Evolutionary conservation across 64 coral and sea anemone genomes (phyloP).

Genomic region (Acropora tenuis): DNA sequence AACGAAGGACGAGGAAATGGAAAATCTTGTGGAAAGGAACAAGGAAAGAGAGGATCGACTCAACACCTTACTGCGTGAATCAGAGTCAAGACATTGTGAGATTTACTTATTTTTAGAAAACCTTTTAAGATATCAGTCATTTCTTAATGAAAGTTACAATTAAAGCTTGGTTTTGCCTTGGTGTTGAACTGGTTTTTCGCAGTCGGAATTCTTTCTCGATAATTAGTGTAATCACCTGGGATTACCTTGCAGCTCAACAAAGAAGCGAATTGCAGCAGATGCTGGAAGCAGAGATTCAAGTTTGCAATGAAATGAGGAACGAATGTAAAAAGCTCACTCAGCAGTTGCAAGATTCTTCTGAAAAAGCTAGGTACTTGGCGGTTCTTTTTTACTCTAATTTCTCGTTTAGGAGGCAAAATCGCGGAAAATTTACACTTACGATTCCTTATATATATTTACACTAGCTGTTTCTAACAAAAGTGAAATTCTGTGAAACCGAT

Average conservation of each 20-base stretch:
- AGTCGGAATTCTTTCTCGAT: too few species aligned
- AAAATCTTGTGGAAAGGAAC: slow-evolving; percentile 38
- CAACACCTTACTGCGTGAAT: slow-evolving; percentile 60
- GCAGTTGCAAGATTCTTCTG: slow-evolving; percentile 66
- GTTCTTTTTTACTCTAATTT: not conserved
- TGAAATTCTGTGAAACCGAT: too few species aligned
- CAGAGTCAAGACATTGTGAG: slow-evolving; percentile 69
- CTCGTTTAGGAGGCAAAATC: not conserved
- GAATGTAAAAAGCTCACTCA: slow-evolving; percentile 76
- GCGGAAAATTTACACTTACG: not conserved
- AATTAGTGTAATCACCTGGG: not conserved
- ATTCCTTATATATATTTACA: too few species aligned
- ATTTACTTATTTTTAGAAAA: not conserved
- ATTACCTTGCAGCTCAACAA: slow-evolving; percentile 49
- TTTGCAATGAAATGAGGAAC: slow-evolving; percentile 72
- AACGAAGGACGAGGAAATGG: slow-evolving; percentile 55
- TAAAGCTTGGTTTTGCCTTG: not conserved
- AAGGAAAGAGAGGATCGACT: slow-evolving; percentile 72
- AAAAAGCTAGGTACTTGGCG: slow-evolving; percentile 70
- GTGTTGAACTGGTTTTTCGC: too few species aligned
- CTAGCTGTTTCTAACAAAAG: too few species aligned
- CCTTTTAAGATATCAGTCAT: too few species aligned
- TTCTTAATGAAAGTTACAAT: not conserved
- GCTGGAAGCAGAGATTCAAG: slow-evolving; percentile 80
- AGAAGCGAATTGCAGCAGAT: slow-evolving; percentile 81